Evolutionary conservation across 2,113 vertebrate species (phyloP).

Genomic region (Blennius ocellaris): DNA sequence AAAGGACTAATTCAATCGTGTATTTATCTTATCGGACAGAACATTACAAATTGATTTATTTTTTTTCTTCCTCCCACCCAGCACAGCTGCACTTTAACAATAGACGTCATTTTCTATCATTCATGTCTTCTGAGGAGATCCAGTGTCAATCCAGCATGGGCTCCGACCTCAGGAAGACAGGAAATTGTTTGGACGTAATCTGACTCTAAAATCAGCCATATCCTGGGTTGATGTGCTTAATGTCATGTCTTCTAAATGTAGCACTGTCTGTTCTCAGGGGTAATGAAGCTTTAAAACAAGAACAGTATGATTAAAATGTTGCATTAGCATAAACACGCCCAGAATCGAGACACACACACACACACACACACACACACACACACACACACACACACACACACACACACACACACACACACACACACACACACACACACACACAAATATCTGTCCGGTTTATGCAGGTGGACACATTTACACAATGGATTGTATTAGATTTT

Average conservation of each 20-base stretch:
- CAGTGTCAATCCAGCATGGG: slow-evolving; percentile 47
- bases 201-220: slow-evolving; percentile 28
- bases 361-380: no score
- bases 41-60: slow-evolving; percentile 48
- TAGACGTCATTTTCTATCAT: slow-evolving; percentile 62
- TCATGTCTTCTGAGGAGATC: slow-evolving; percentile 60
- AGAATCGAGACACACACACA: no score
- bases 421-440: no score
- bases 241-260: slow-evolving; percentile 3
- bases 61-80: slow-evolving; percentile 33
- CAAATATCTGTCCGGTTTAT: no score
- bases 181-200: slow-evolving; percentile 53
- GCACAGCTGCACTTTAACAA: slow-evolving; percentile 57
- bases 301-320: no score
- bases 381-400: no score
- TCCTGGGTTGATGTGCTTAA: slow-evolving; percentile 40
- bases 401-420: no score
- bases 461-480: no score
- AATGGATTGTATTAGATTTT: neutral
- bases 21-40: slow-evolving; percentile 34
- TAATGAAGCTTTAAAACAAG: slow-evolving; percentile 6
- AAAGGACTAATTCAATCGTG: slow-evolving; percentile 6
- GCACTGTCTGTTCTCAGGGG: slow-evolving; percentile 5
- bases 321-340: no score
- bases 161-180: slow-evolving; percentile 33